Percentiles rank a stretch among this genome's conserved stretches.
Evolutionary conservation across 2,888 invertebrate genomes (phyloP).

Genomic region (Agonopterix alstromeriana): DNA sequence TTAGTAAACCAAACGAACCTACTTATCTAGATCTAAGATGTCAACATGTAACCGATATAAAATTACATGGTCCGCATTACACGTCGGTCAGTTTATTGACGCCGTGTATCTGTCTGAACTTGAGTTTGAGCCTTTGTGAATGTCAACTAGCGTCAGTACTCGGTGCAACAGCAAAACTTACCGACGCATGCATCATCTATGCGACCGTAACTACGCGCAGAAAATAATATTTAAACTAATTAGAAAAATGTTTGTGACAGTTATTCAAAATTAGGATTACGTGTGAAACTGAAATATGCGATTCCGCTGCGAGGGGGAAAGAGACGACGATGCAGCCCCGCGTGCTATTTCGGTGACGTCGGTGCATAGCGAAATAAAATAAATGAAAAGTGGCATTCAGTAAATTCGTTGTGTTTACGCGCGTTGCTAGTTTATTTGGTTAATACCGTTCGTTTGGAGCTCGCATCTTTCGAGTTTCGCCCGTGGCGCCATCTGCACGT

Average conservation of each 20-base stretch:
- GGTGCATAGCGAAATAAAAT: conserved; percentile 72
- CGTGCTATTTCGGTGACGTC: conserved; percentile 64
- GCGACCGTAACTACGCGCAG: conserved; percentile 18
- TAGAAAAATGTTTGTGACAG: conserved; percentile 32
- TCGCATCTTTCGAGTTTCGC: conserved; percentile 23
- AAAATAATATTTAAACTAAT: conserved; percentile 23
- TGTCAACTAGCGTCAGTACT: conserved; percentile 72
- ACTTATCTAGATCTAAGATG: not conserved
- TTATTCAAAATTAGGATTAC: conserved; percentile 26
- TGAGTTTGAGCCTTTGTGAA: conserved; percentile 66
- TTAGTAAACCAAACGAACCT: conserved; percentile 4
- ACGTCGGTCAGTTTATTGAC: conserved; percentile 54
- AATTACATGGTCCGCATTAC: conserved; percentile 40
- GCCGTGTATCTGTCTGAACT: conserved; percentile 65
- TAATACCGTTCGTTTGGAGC: conserved; percentile 36
- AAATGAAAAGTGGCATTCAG: conserved; percentile 75
- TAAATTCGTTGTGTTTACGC: conserved; percentile 75
- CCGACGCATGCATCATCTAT: conserved; percentile 49
- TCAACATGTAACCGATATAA: conserved; percentile 35
- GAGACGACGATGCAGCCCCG: conserved; percentile 50
- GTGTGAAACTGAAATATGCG: conserved; percentile 45
- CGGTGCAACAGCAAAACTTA: conserved; percentile 61
- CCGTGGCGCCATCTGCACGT: conserved; percentile 54
- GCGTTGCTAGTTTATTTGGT: conserved; percentile 71
- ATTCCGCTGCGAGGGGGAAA: conserved; percentile 40